These are phyloP conservation scores for Embiotoca jacksoni DNA, from an alignment of 2,113 vertebrate species.

Conservation along the genomic window DNA sequence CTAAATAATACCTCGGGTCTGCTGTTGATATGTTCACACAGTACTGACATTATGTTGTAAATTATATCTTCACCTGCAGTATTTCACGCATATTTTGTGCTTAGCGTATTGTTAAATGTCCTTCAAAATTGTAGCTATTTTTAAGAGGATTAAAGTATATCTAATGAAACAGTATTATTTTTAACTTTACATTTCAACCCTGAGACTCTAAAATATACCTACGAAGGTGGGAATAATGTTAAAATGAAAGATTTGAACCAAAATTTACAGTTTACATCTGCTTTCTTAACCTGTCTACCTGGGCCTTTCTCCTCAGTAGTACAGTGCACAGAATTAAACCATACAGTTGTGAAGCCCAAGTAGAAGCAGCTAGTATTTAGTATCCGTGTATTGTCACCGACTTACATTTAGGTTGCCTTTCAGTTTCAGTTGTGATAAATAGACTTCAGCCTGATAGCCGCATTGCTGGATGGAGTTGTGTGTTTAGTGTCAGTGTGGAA, in stretches of 20 bases:
- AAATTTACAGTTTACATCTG: conserved; percentile 42
- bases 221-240: background rate
- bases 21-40: conserved; percentile 22
- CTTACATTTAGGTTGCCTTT: conserved; percentile 75
- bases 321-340: conserved; percentile 47
- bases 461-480: conserved; percentile 71
- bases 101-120: background rate
- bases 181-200: background rate
- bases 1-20: background rate
- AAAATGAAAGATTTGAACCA: conserved; percentile 2
- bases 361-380: conserved; percentile 65
- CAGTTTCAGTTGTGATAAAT: conserved; percentile 73
- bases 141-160: background rate
- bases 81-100: conserved; percentile 31
- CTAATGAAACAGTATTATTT: background rate
- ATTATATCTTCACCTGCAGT: conserved; percentile 32
- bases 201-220: background rate
- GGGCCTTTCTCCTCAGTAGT: conserved; percentile 7
- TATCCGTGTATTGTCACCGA: conserved; percentile 71
- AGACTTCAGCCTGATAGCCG: conserved; percentile 72
- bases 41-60: background rate
- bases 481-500: conserved; percentile 74
- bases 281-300: conserved; percentile 31
- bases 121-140: background rate
- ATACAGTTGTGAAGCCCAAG: conserved; percentile 33